A percentile compares a stretch with the other conserved stretches of the same genome.
Evolutionary conservation across 2,797 vertebrate species (phyloP).

Genomic region (Adrianichthys oophorus): DNA sequence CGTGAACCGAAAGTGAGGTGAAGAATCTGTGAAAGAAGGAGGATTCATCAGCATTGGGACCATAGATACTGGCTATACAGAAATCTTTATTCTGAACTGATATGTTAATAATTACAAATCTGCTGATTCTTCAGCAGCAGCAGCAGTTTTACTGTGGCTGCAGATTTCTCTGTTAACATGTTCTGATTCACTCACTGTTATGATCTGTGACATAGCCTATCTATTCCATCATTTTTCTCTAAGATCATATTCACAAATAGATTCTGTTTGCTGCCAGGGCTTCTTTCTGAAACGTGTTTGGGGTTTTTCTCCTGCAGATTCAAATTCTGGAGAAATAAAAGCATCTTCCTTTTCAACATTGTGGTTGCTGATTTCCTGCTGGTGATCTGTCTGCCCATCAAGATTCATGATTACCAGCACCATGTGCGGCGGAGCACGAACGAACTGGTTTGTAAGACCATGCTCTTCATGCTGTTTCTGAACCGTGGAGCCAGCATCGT

Average conservation of each 20-base stretch:
- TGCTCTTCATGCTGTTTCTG: slow-evolving; percentile 72
- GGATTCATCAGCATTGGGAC: no score
- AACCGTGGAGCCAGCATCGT: slow-evolving; percentile 72
- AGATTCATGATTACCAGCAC: slow-evolving; percentile 51
- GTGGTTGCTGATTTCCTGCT: slow-evolving; percentile 72
- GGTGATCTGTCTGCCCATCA: slow-evolving; percentile 67
- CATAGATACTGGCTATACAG: no score
- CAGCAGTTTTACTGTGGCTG: no score
- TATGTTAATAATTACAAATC: no score
- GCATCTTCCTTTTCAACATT: slow-evolving; percentile 76
- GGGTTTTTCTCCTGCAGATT: slow-evolving; percentile 41
- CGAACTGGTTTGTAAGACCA: slow-evolving; percentile 11
- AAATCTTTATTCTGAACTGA: no score
- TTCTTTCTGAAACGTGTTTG: background rate
- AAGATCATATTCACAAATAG: background rate
- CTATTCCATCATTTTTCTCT: no score
- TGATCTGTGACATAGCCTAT: no score
- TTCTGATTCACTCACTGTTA: no score
- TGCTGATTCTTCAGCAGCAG: no score
- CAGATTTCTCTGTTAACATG: no score
- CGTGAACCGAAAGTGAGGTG: no score
- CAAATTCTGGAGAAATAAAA: slow-evolving; percentile 79
- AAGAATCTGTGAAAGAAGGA: no score
- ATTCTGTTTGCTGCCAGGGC: background rate
- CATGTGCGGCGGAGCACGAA: slow-evolving; percentile 30